Percentiles rank a stretch among this genome's conserved stretches.
phyloP scores from a whole-genome alignment of 2,888 invertebrate genomes.

The Zaprionus lineosus region DNA sequence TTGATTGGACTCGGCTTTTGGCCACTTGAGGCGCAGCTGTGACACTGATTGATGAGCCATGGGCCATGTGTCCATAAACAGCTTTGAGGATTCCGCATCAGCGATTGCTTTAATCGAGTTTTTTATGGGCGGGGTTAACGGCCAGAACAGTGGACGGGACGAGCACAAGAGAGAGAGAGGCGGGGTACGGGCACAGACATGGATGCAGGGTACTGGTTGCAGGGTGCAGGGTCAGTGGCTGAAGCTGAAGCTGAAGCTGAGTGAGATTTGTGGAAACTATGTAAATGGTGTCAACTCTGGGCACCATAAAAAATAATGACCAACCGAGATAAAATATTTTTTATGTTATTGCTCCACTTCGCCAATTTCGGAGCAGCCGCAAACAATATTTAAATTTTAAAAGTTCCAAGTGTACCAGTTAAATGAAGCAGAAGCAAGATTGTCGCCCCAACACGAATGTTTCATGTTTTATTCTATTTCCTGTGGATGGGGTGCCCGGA shows the following conservation, averaged over 20 bases:
- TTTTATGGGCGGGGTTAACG: not conserved
- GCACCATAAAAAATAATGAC: constrained; percentile 69
- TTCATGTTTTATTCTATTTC: constrained; percentile 7
- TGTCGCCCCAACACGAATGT: constrained; percentile 57
- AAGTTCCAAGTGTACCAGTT: constrained; percentile 73
- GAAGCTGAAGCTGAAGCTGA: no score
- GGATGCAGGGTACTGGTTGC: not conserved
- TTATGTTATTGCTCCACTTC: constrained; percentile 71
- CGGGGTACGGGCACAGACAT: not conserved
- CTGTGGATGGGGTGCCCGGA: not conserved
- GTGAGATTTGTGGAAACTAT: constrained; percentile 26
- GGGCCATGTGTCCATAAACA: constrained; percentile 37
- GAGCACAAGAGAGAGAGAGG: no score
- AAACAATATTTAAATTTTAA: constrained; percentile 78
- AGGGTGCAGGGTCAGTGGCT: not conserved
- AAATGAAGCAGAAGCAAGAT: constrained; percentile 82
- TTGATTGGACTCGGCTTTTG: constrained; percentile 61
- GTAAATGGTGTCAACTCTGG: constrained; percentile 72
- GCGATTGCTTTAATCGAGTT: constrained; percentile 69
- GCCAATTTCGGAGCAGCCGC: constrained; percentile 47
- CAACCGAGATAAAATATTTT: constrained; percentile 68
- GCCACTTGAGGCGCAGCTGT: constrained; percentile 59
- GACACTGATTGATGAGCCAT: constrained; percentile 67
- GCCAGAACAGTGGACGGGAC: no score
- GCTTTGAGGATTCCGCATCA: constrained; percentile 60